Percentiles rank a stretch among this genome's conserved stretches.
These are phyloP conservation scores for Chaetorhynchus papuensis DNA, from an alignment of 2,113 vertebrate genomes.

Conservation along the genomic window DNA sequence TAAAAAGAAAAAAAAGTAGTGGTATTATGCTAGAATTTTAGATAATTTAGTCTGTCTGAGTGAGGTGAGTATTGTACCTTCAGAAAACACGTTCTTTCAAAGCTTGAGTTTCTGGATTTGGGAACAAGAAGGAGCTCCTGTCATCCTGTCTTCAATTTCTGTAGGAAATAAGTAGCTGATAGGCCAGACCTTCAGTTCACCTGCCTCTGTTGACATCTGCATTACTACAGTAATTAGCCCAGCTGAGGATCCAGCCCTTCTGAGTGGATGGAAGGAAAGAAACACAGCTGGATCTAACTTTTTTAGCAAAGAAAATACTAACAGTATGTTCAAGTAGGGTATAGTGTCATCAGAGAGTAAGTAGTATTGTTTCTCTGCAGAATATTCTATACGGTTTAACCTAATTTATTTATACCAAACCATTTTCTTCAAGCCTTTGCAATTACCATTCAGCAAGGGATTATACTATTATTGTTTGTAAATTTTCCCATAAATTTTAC, in stretches of 20 bases:
- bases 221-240: fast-evolving
- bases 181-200: background rate
- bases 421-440: background rate
- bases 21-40: background rate
- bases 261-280: background rate
- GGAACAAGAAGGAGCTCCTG: background rate
- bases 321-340: background rate
- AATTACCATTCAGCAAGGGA: background rate
- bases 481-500: background rate
- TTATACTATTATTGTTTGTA: background rate
- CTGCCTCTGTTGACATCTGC: background rate
- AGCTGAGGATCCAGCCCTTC: background rate
- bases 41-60: background rate
- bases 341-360: background rate
- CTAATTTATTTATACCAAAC: background rate
- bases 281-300: background rate
- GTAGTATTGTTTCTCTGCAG: background rate
- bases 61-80: background rate
- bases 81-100: background rate
- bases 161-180: background rate
- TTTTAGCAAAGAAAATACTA: background rate
- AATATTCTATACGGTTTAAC: background rate
- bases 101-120: background rate
- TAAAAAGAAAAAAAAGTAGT: background rate
- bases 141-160: background rate